Conservation (phyloP, 2,888 invertebrate species). For the Andrena hattorfiana region DNA sequence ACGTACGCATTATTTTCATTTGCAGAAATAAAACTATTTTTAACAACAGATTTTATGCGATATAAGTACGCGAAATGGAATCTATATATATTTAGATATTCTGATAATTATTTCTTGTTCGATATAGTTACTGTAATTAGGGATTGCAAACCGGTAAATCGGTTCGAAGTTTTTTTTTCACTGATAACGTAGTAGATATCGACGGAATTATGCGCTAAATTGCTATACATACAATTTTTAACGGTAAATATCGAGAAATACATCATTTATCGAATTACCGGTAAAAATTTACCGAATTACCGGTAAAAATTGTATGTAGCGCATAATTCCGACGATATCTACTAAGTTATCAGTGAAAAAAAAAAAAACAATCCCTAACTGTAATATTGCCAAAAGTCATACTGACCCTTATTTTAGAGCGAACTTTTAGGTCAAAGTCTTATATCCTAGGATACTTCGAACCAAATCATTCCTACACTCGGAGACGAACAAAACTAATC, state of each 20-base stretch:
- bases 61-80: conserved; percentile 62
- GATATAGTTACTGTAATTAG: conserved; percentile 51
- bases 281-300: too few relatives aligned
- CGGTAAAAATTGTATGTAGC: too few relatives aligned
- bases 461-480: conserved; percentile 59
- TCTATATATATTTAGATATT: conserved; percentile 73
- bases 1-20: conserved; percentile 54
- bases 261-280: too few relatives aligned
- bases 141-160: too few relatives aligned
- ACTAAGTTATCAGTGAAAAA: too few relatives aligned
- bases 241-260: too few relatives aligned
- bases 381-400: conserved; percentile 39
- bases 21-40: conserved; percentile 63
- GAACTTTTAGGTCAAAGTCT: conserved; percentile 38
- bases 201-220: too few relatives aligned
- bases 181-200: too few relatives aligned
- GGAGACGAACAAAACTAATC: conserved; percentile 42
- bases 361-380: too few relatives aligned
- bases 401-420: conserved; percentile 22
- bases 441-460: conserved; percentile 52
- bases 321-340: too few relatives aligned
- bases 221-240: too few relatives aligned
- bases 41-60: conserved; percentile 58
- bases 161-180: too few relatives aligned
- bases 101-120: conserved; percentile 60